Percentiles rank a stretch among this genome's conserved stretches.
Conservation (phyloP, 2,113 vertebrate genomes). For the Cavia porcellus region DNA sequence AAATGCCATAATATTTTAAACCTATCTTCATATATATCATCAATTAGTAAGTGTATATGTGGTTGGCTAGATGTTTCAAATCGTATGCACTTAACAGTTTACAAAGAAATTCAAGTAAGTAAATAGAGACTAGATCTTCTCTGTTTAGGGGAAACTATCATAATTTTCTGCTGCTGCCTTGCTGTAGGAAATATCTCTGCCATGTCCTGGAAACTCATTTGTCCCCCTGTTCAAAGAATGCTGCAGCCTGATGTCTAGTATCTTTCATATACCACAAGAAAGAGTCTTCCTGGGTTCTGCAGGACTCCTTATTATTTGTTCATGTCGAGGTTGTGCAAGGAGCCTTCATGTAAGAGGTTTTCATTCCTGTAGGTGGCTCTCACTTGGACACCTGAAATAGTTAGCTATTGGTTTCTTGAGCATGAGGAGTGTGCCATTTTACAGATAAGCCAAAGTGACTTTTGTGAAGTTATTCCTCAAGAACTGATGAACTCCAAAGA, state of each 20-base stretch:
- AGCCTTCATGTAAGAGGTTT: background rate
- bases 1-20: background rate
- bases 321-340: background rate
- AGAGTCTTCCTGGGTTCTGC: background rate
- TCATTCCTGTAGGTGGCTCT: background rate
- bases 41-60: background rate
- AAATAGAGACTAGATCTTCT: background rate
- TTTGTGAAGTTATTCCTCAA: background rate
- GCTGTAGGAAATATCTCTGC: background rate
- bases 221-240: background rate
- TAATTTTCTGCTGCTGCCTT: background rate
- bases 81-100: background rate
- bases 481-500: background rate
- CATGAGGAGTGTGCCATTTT: background rate
- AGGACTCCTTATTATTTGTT: background rate
- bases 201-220: background rate
- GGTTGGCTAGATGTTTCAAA: conserved; percentile 18
- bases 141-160: background rate
- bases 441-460: background rate
- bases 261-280: background rate
- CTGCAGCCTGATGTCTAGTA: background rate
- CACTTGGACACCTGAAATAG: background rate
- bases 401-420: background rate
- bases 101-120: conserved; percentile 20
- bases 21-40: conserved; percentile 14